Base-by-base conservation (phyloP, 2,797 vertebrate species). In the Ctenosaura bakeri region DNA sequence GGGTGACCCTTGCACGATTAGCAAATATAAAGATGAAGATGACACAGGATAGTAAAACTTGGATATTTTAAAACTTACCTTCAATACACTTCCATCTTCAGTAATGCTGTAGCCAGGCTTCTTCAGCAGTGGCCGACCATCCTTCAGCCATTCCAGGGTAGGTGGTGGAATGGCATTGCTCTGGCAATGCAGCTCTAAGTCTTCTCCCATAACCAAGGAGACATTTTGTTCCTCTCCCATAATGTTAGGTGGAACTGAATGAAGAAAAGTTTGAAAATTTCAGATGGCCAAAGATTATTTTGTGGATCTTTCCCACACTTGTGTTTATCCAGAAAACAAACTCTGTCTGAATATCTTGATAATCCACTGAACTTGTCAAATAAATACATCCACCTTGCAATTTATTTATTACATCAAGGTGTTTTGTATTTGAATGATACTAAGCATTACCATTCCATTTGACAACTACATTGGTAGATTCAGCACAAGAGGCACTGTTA, bases 201-300 rank as follows among this genome's bases (percentile, higher is more conserved):
- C 91, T 83, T 96, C 98, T 7, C 97, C 97, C 3, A 98, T 95
- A 96, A 98, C 96, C 87, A 98, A 98, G 0, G 99, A 99, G 90
- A 98, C 89, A 0, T 99, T 99, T 93, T 98, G 98, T 93, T 99
- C 99, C 95, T 99, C 98, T 3, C 99, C 99, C 97, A 97, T 97
- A 94, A 99, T 99, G 96, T 99, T 98, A 0, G 99, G 99, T 0
- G 99, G 98, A 92, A 99, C 99, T 99, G 95, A 52, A 89, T 66
- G 79, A 90, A 95, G 0, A 89, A 14, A 92, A 12, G 35, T 64
- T 77, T 84, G 54, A 42, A 83, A 24, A 83, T 69, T 32, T 69
- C 66, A 69, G 10, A 35, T 52, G 29, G 54, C 14, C 29, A 59
- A 20, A 20, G 77, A 10, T 79, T 16, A 81, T 59, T 56, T 35